Conservation (phyloP, 2,797 vertebrate species). For the Betta splendens region DNA sequence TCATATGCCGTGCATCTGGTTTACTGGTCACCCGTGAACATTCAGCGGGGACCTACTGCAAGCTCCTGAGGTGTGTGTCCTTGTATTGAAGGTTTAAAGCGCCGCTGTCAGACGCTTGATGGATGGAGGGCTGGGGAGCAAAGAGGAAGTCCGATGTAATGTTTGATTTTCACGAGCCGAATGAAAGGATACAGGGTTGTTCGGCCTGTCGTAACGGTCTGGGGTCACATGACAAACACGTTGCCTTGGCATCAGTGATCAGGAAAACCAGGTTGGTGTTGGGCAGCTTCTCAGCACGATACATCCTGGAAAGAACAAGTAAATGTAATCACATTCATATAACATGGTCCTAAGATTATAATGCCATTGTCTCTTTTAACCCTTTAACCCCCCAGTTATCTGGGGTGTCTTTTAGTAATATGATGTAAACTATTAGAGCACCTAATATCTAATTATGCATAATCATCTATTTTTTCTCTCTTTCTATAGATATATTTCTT, state of each 20-base stretch:
- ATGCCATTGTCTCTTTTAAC: too few relatives aligned
- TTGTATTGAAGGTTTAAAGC: conserved; percentile 59
- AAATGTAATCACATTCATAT: conserved; percentile 13
- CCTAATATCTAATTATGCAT: too few relatives aligned
- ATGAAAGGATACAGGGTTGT: conserved; percentile 97
- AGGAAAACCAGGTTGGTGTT: conserved; percentile 97
- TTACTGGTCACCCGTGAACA: conserved; percentile 65
- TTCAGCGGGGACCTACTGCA: conserved; percentile 55
- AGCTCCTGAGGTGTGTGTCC: conserved; percentile 56
- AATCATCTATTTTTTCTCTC: too few relatives aligned
- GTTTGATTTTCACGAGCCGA: conserved; percentile 40
- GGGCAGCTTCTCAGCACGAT: conserved; percentile 93
- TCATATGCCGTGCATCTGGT: conserved; percentile 68
- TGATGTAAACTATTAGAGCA: too few relatives aligned
- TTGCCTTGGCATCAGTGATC: conserved; percentile 93
- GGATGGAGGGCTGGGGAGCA: conserved; percentile 50
- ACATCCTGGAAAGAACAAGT: conserved; percentile 85
- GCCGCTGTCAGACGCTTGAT: conserved; percentile 59
- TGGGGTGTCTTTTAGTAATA: too few relatives aligned
- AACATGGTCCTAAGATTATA: too few relatives aligned
- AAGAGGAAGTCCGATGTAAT: conserved; percentile 42
- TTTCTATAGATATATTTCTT: too few relatives aligned
- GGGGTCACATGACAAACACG: conserved; percentile 92
- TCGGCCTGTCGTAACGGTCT: conserved; percentile 93
- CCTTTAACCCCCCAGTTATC: too few relatives aligned